Conservation (phyloP, 1,140 invertebrate species). For the Tetragonula clypearis region DNA sequence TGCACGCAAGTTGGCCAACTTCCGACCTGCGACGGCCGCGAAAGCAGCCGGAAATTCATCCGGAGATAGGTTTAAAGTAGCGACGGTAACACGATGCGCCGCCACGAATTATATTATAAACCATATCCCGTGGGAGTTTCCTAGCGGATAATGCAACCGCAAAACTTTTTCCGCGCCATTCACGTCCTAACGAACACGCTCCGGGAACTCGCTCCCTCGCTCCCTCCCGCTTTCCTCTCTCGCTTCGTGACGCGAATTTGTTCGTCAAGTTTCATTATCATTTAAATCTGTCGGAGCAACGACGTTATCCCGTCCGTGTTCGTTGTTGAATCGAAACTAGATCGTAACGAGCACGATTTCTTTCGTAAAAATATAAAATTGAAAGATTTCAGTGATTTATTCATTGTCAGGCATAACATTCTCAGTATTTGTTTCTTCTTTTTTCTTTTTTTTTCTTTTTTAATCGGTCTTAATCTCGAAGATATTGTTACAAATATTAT, state of each 20-base stretch:
- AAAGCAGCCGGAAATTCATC: conserved; percentile 45
- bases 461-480: no score
- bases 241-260: background rate
- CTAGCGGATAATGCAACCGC: background rate
- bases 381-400: no score
- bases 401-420: no score
- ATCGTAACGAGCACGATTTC: background rate
- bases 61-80: conserved; percentile 46
- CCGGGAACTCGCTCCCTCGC: background rate
- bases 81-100: conserved; percentile 36
- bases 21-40: conserved; percentile 10
- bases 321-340: no score
- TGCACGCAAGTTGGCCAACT: conserved; percentile 37
- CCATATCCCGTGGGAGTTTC: conserved; percentile 14
- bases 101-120: conserved; percentile 43
- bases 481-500: no score
- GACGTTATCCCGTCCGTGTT: background rate
- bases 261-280: background rate
- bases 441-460: no score
- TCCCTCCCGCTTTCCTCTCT: no score
- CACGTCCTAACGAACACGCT: background rate
- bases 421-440: no score
- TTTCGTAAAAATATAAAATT: background rate
- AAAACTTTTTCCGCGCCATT: conserved; percentile 5
- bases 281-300: background rate